Evolutionary conservation across 2,797 vertebrate genomes (phyloP), one percentile per base, ranked within the genome.

Genomic region (Tarsius wallacei): DNA sequence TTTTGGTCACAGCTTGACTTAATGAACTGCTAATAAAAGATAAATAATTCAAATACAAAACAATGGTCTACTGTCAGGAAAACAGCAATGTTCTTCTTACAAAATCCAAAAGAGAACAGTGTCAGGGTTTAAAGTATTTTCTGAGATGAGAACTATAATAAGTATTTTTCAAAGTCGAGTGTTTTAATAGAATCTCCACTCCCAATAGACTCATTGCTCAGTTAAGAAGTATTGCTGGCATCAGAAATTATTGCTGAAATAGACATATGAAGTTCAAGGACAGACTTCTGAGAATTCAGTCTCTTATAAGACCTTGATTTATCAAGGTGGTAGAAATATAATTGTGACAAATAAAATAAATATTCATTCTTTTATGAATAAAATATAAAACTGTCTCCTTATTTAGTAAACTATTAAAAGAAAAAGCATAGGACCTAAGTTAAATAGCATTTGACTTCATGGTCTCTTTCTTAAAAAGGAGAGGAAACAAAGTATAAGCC

Each of bases 211-310:
- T 82, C 78, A 93, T 91, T 74, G 85, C 57, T 97, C 96, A 86
- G 66, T 66, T 82, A 14, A 96, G 88, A 88, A 95, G 78, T 78
- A 86, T 5, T 86, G 70, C 31, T 91, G 55, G 57, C 77, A 92
- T 93, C 51, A 93, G 78, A 90, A 97, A 95, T 88, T 88, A 93
- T 53, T 73, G 81, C 82, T 90, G 91, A 93, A 33, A 93, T 2
- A 95, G 94, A 94, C 55, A 78, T 73, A 82, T 0, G 57, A 83
- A 36, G 73, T 78, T 93, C 90, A 97, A 88, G 61, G 89, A 88
- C 47, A n/a, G 71, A 92, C 21, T 94, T 87, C 55, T 82, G 82
- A 81, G 94, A 85, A 91, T 82, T 93, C 28, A 88, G 61, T 49
- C 73, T 90, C 78, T 93, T 86, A 71, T 9, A 10, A 82, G n/a